Evolutionary conservation across 2,113 vertebrate species (phyloP).

Genomic region (Pogona vitticeps): DNA sequence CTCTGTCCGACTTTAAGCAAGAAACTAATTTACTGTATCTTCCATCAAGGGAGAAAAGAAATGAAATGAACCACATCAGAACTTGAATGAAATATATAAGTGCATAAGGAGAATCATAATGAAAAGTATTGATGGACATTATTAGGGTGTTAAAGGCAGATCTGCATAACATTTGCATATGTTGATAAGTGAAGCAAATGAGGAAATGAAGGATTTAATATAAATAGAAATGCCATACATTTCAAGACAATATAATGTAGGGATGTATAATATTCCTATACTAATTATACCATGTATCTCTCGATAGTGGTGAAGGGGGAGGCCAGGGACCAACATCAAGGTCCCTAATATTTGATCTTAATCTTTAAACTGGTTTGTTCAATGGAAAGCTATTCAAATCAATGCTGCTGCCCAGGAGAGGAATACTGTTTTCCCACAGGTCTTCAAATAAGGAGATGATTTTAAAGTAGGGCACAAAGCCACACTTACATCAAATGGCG

Average conservation of each 20-base stretch:
- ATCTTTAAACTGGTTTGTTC: not conserved
- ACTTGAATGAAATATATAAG: slow-evolving; percentile 2
- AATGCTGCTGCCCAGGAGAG: too few relatives aligned
- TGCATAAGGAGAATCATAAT: not conserved
- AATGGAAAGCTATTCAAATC: too few relatives aligned
- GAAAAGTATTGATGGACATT: not conserved
- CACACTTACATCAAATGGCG: not conserved
- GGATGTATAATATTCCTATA: too few relatives aligned
- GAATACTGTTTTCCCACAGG: not conserved
- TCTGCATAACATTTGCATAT: not conserved
- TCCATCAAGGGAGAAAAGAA: not conserved
- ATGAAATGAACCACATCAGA: slow-evolving; percentile 1
- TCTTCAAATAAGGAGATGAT: not conserved
- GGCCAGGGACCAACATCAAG: not conserved
- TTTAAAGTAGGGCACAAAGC: not conserved
- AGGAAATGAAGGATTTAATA: not conserved
- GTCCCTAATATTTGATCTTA: not conserved
- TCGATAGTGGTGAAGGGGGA: not conserved
- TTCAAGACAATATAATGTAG: too few relatives aligned
- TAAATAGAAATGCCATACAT: not conserved
- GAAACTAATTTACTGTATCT: slow-evolving; percentile 14
- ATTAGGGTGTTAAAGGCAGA: not conserved
- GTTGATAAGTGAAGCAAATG: not conserved
- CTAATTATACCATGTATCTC: too few relatives aligned
- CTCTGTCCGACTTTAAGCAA: slow-evolving; percentile 3